Percentiles rank a stretch among this genome's conserved stretches.
phyloP scores from a whole-genome alignment of 2,888 invertebrate genomes.

The Xylota segnis region DNA sequence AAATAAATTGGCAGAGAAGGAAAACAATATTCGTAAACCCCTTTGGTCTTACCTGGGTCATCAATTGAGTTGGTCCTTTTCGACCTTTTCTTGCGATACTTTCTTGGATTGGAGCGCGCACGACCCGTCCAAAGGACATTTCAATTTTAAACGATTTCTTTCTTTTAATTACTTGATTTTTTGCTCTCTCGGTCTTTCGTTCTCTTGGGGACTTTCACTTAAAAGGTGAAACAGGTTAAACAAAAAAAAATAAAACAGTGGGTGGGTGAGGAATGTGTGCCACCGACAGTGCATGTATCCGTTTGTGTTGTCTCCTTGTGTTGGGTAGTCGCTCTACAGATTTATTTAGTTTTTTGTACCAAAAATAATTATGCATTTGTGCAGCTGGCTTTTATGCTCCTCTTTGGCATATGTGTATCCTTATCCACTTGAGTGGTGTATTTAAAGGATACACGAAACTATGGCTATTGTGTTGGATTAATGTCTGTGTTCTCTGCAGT shows the following conservation, averaged over 20 bases:
- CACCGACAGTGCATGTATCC: neutral
- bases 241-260: too few species aligned
- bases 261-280: neutral
- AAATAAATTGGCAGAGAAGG: conserved; percentile 17
- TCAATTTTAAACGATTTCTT: conserved; percentile 52
- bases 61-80: conserved; percentile 30
- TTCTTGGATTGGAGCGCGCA: neutral
- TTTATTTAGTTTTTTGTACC: neutral
- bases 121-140: conserved; percentile 17
- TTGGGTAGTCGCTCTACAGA: neutral
- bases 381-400: neutral
- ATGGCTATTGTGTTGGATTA: too few species aligned
- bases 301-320: neutral
- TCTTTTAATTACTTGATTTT: conserved; percentile 47
- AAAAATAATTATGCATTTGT: conserved; percentile 1
- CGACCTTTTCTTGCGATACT: neutral
- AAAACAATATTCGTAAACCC: conserved; percentile 24
- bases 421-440: neutral
- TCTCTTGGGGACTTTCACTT: neutral
- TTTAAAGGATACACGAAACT: neutral
- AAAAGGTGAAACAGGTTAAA: neutral
- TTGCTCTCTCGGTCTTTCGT: neutral
- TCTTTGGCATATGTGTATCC: neutral
- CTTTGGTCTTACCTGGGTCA: conserved; percentile 16
- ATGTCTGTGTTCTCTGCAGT: too few species aligned